Evolutionary conservation across 2,113 vertebrate genomes (phyloP).

Genomic region (Esox niger): DNA sequence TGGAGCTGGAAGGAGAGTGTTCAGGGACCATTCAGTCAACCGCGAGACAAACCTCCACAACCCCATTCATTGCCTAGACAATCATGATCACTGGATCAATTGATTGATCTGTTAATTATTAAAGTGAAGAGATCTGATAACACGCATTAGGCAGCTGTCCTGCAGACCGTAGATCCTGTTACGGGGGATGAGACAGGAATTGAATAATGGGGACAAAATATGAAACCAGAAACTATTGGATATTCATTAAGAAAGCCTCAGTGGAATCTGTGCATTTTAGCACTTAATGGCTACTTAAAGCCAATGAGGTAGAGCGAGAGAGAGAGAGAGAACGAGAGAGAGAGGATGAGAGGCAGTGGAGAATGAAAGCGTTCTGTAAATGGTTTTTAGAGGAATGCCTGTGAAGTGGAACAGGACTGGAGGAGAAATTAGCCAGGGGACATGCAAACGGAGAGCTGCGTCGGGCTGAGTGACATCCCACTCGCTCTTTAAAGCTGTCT

Average conservation of each 20-base stretch:
- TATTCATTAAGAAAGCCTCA: slow-evolving; percentile 41
- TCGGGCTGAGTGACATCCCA: slow-evolving; percentile 45
- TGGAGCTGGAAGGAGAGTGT: not conserved
- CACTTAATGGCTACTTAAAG: slow-evolving; percentile 55
- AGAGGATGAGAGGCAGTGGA: slow-evolving; percentile 19
- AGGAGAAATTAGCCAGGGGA: slow-evolving; percentile 58
- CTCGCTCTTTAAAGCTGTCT: slow-evolving; percentile 40
- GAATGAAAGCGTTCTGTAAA: slow-evolving; percentile 59
- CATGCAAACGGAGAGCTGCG: slow-evolving; percentile 41
- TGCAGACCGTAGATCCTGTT: slow-evolving; percentile 15
- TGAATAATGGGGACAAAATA: slow-evolving; percentile 16
- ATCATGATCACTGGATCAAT: slow-evolving; percentile 33
- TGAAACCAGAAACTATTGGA: slow-evolving; percentile 36
- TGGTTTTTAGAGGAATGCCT: slow-evolving; percentile 55
- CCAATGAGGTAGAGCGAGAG: slow-evolving; percentile 42
- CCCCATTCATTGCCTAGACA: not conserved
- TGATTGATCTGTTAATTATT: slow-evolving; percentile 41
- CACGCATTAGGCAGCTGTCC: slow-evolving; percentile 23
- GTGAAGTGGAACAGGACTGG: slow-evolving; percentile 56
- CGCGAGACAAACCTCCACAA: not conserved
- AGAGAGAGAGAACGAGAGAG: slow-evolving; percentile 37
- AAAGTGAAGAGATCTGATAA: slow-evolving; percentile 40
- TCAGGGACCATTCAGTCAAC: not conserved
- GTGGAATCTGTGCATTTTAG: slow-evolving; percentile 29
- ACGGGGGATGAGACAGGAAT: slow-evolving; percentile 17